These are phyloP conservation scores for Spondyliosoma cantharus DNA, from an alignment of 2,797 vertebrate species.

Conservation along the genomic window DNA sequence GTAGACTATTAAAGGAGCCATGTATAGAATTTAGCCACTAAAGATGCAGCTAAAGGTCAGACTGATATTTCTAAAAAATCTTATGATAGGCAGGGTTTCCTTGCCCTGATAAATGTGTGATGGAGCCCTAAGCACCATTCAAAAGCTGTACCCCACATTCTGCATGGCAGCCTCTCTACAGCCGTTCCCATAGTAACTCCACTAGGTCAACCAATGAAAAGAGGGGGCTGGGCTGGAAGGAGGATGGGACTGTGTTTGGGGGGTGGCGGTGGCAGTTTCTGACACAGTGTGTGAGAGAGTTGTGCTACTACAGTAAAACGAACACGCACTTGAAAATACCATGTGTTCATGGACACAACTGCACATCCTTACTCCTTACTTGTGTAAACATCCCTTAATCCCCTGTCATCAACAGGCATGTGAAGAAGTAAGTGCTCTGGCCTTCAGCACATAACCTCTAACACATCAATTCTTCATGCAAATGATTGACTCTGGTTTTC, in stretches of 20 bases:
- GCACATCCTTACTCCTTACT: too few species aligned
- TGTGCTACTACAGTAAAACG: slow-evolving; percentile 58
- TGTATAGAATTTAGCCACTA: not conserved
- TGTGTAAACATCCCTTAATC: not conserved
- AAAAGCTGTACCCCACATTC: slow-evolving; percentile 79
- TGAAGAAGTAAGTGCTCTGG: not conserved
- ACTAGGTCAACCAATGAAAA: slow-evolving; percentile 89
- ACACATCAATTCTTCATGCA: not conserved
- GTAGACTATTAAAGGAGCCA: not conserved
- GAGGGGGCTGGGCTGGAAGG: slow-evolving; percentile 79
- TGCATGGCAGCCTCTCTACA: slow-evolving; percentile 80
- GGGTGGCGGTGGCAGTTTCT: slow-evolving; percentile 30
- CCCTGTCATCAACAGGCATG: not conserved
- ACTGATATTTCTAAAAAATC: not conserved
- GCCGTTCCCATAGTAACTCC: slow-evolving; percentile 86
- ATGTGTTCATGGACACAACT: not conserved
- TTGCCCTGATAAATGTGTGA: slow-evolving; percentile 27
- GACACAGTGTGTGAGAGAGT: slow-evolving; percentile 63
- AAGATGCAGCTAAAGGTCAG: not conserved
- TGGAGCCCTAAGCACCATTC: slow-evolving; percentile 62
- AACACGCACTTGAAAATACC: not conserved
- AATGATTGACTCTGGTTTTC: not conserved
- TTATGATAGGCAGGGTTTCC: slow-evolving; percentile 25
- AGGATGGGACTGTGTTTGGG: slow-evolving; percentile 56
- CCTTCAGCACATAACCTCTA: slow-evolving; percentile 2